Evolutionary conservation across 1,140 invertebrate species (phyloP), one percentile per base, ranked within the genome.

Genomic region (Himalopsyche phryganea): DNA sequence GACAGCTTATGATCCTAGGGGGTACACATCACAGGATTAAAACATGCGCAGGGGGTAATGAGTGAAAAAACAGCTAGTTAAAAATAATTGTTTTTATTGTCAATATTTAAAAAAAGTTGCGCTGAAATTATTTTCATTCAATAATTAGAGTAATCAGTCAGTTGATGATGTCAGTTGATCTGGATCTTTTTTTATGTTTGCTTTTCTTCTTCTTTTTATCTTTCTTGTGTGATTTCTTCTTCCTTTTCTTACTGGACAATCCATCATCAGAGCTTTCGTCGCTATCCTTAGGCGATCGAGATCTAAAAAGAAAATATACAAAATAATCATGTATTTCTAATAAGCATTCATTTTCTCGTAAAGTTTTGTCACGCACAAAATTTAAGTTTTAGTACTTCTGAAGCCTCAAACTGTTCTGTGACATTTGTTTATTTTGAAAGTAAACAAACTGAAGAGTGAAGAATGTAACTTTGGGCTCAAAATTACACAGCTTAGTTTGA

Each of bases 121-220:
- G n/a, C n/a, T n/a, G n/a, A n/a, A n/a, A n/a, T n/a, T n/a, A n/a
- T n/a, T n/a, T n/a, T n/a, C n/a, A n/a, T n/a, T n/a, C n/a, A n/a
- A n/a, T n/a, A n/a, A n/a, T n/a, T n/a, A n/a, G n/a, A n/a, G n/a
- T n/a, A 3, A 28, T 40, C 11, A 40, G 38, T 40, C 38, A 15
- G 41, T 17, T 10, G 52, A 55, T 14, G 9, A 13, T 1, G n/a
- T n/a, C n/a, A n/a, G n/a, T n/a, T n/a, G 14, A 19, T 7, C 35
- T 11, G n/a, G 60, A 55, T 50, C 50, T 58, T 46, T 58, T 63
- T 35, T 63, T 58, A 14, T 58, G 50, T 49, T 62, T 61, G 10
- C 28, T 50, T 32, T 57, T 61, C 7, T 35, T 18, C 28, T 53
- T 63, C 40, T 63, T 63, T 23, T 63, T 63, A 14, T 54, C 55